phyloP scores from a whole-genome alignment of 2,797 vertebrate species.

The Malacoraja senta region DNA sequence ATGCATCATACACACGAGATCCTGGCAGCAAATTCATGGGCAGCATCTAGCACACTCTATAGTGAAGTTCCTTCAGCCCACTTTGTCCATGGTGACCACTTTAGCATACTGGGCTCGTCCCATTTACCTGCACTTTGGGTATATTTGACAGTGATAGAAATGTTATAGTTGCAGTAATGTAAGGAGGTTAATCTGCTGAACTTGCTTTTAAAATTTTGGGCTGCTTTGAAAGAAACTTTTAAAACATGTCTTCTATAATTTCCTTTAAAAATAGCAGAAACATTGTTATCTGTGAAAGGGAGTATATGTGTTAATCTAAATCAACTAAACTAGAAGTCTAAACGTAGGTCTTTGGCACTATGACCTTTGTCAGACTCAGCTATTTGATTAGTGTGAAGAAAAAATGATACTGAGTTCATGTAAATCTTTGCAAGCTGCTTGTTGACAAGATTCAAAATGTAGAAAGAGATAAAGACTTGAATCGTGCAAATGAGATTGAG shows the following conservation, averaged over 20 bases:
- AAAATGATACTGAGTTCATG: background rate
- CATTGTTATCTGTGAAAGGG: background rate
- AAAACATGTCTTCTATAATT: background rate
- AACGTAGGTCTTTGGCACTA: background rate
- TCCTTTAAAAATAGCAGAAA: background rate
- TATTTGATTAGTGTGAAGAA: conserved; percentile 1
- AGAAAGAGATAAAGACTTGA: background rate
- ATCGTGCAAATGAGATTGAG: background rate
- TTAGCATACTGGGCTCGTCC: too few relatives aligned
- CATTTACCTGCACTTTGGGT: background rate
- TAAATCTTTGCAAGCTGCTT: too few relatives aligned
- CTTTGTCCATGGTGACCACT: too few relatives aligned
- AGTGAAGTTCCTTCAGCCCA: too few relatives aligned
- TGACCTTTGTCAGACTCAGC: background rate
- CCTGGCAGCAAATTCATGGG: too few relatives aligned
- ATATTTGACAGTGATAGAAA: background rate
- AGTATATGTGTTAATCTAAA: background rate
- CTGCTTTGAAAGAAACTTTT: background rate
- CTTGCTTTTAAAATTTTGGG: background rate
- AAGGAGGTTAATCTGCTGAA: background rate
- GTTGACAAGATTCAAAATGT: background rate
- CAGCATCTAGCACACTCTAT: too few relatives aligned
- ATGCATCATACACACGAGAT: too few relatives aligned
- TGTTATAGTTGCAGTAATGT: background rate
- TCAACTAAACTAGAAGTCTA: background rate